Base-by-base conservation (phyloP, 2,888 invertebrate species). In the Habrosyne pyritoides region DNA sequence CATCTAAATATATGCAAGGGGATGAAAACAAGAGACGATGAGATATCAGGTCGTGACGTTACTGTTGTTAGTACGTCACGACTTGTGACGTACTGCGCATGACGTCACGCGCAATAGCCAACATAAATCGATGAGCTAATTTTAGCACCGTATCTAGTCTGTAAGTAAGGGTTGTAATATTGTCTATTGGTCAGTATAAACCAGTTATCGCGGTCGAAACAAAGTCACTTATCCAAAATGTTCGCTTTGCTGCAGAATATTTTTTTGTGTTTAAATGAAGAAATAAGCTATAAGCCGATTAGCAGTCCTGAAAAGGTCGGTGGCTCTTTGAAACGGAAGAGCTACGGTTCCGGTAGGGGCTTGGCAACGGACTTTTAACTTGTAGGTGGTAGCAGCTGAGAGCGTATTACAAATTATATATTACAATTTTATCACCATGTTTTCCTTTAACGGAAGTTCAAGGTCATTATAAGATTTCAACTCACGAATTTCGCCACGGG, bases 21-120 rank as follows among this genome's bases (percentile, higher is more conserved):
- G 47, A 47, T 60, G 55, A 56, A 53, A 56, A 60, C 53, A 47
- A 46, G 59, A 61, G 55, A 57, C 47, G 48, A 54, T 56, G 59
- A 21, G 49, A 61, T 14, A 47, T 10, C 21, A 47, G 28, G 57
- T 28, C 28, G 56, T 80, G 79, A 83, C 82, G 83, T 82, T 77
- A 77, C 57, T 48, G 52, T 53, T 55, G n/a, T n/a, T n/a, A n/a
- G n/a, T n/a, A n/a, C n/a, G n/a, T n/a, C n/a, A n/a, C n/a, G n/a
- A n/a, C n/a, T n/a, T n/a, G 67, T 83, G 82, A 83, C 79, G 79
- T 73, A 71, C 75, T 76, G 79, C 78, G 84, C 76, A 81, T 79
- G 81, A 82, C 82, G 81, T 83, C 77, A 77, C 69, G 68, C 68
- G 71, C 69, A 67, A 24, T 61, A 47, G 53, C 47, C 51, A 52